Evolutionary conservation across 2,888 invertebrate genomes (phyloP).

Genomic region (Amphipoea lucens): DNA sequence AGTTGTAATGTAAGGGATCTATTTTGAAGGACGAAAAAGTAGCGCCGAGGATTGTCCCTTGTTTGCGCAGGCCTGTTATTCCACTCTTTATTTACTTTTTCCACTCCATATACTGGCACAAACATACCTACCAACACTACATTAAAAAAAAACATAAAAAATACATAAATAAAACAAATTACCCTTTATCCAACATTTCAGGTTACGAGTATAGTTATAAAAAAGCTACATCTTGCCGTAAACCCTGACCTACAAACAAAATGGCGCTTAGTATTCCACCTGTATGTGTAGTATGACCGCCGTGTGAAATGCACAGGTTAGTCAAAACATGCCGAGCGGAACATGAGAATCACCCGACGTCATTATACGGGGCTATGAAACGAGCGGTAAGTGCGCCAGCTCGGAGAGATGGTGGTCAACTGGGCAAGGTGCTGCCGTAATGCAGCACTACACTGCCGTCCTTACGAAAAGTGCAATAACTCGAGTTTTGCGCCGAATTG

Average conservation of each 20-base stretch:
- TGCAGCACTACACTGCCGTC: no score
- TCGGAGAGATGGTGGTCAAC: no score
- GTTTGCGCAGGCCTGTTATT: no score
- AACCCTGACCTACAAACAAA: slow-evolving; percentile 75
- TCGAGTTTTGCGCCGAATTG: no score
- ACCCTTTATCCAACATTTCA: not conserved
- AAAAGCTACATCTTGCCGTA: slow-evolving; percentile 39
- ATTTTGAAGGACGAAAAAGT: no score
- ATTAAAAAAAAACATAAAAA: not conserved
- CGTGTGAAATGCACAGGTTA: slow-evolving; percentile 72
- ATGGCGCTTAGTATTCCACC: slow-evolving; percentile 59
- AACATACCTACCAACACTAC: not conserved
- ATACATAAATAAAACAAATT: not conserved
- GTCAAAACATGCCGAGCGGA: slow-evolving; percentile 68
- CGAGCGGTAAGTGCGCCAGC: slow-evolving; percentile 6
- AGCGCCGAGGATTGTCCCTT: no score
- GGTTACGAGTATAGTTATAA: slow-evolving; percentile 14
- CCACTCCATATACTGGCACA: not conserved
- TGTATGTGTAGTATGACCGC: slow-evolving; percentile 41
- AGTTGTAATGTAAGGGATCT: no score
- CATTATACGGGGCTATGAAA: slow-evolving; percentile 61
- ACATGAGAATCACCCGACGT: slow-evolving; percentile 50
- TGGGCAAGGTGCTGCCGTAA: not conserved
- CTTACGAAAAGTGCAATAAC: no score
- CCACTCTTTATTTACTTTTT: not conserved